Conservation (phyloP, 2,113 vertebrate species). For the Thunnus maccoyii region DNA sequence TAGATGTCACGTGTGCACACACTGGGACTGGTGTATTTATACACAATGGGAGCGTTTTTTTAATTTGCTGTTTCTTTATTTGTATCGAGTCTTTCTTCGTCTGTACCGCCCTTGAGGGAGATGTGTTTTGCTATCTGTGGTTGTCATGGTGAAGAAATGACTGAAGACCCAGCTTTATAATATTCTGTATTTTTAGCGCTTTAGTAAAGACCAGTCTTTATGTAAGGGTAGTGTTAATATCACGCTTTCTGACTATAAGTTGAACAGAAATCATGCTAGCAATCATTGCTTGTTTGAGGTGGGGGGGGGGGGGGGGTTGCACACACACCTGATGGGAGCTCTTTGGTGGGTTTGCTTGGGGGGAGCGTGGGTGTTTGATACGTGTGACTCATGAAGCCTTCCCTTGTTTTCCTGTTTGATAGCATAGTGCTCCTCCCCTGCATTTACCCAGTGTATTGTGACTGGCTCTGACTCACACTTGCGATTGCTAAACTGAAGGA, state of each 20-base stretch:
- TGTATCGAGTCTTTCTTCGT: conserved; percentile 17
- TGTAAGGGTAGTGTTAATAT: neutral
- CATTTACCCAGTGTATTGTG: conserved; percentile 46
- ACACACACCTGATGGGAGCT: conserved; percentile 8
- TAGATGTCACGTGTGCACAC: neutral
- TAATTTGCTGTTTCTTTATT: neutral
- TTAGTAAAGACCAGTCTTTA: neutral
- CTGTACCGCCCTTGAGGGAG: conserved; percentile 27
- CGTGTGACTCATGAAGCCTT: conserved; percentile 55
- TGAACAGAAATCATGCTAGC: neutral
- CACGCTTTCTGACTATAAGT: neutral
- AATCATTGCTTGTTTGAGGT: neutral
- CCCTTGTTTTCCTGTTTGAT: conserved; percentile 42
- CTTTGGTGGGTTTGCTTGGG: conserved; percentile 33
- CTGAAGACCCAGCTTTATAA: conserved; percentile 20
- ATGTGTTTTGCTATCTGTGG: conserved; percentile 39
- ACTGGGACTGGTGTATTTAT: neutral
- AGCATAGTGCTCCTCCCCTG: conserved; percentile 33
- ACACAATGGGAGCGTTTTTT: too few relatives aligned
- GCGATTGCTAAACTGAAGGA: conserved; percentile 16
- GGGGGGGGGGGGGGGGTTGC: neutral
- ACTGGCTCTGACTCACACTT: conserved; percentile 52
- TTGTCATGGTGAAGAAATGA: conserved; percentile 71
- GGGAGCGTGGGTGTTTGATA: conserved; percentile 39
- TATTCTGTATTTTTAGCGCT: conserved; percentile 32